phyloP scores from a whole-genome alignment of 2,888 invertebrate genomes.

The Blastobasis adustella region DNA sequence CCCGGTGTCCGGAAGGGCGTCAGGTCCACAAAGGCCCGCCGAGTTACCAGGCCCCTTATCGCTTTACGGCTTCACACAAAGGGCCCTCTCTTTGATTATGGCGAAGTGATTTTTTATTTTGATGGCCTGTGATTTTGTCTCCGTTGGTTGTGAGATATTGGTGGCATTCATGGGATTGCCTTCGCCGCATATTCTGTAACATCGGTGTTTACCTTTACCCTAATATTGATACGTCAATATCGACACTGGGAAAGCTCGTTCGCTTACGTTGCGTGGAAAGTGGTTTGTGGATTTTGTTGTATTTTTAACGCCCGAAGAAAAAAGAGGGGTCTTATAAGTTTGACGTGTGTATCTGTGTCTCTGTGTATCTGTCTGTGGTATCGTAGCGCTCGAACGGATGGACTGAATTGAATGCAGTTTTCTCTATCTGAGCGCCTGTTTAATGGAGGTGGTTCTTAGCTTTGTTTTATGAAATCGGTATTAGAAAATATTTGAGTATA shows the following conservation, averaged over 20 bases:
- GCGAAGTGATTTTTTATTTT: constrained; percentile 18
- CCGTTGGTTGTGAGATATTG: too few species aligned
- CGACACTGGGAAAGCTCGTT: too few species aligned
- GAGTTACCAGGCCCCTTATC: constrained; percentile 14
- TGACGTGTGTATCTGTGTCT: neutral
- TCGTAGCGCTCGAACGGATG: neutral
- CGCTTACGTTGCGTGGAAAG: too few species aligned
- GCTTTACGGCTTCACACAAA: constrained; percentile 15
- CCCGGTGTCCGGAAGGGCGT: constrained; percentile 8
- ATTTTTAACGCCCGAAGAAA: neutral
- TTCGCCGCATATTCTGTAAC: too few species aligned
- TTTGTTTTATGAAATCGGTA: neutral
- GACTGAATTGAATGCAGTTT: neutral
- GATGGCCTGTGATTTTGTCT: constrained; percentile 6
- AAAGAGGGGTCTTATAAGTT: neutral
- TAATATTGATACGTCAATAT: too few species aligned
- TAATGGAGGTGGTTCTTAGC: neutral
- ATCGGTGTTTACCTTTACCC: too few species aligned
- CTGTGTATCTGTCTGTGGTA: neutral
- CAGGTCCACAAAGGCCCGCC: too few species aligned
- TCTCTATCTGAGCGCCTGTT: neutral
- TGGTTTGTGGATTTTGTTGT: too few species aligned
- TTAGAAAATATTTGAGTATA: neutral
- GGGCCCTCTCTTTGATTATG: constrained; percentile 15
- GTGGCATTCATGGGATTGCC: too few species aligned